Conservation (phyloP, 2,888 invertebrate genomes). For the Apotomis capreana region DNA sequence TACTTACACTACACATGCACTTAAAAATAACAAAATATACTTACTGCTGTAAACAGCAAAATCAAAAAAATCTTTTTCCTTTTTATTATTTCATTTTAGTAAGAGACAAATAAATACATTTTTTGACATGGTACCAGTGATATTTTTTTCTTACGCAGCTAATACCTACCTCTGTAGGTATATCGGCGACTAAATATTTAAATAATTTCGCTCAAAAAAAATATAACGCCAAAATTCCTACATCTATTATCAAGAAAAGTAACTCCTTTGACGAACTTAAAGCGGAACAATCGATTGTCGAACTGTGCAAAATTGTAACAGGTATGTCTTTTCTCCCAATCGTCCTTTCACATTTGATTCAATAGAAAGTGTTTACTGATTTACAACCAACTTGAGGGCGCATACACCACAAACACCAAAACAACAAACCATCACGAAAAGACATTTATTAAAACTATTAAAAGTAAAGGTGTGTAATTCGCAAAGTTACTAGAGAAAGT, state of each 20-base stretch:
- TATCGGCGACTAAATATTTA: background rate
- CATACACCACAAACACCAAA: conserved; percentile 66
- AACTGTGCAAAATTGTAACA: conserved; percentile 70
- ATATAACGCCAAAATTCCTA: background rate
- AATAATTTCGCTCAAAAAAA: background rate
- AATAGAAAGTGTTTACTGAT: conserved; percentile 74
- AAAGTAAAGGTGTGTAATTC: conserved; percentile 71
- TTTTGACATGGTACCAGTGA: no score
- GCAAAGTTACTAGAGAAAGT: conserved; percentile 70
- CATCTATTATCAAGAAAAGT: background rate
- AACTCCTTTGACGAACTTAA: conserved; percentile 16
- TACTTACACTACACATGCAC: no score
- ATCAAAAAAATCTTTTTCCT: no score
- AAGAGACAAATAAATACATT: no score
- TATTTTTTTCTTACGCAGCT: no score
- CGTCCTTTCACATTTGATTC: conserved; percentile 48
- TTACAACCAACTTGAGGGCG: conserved; percentile 69
- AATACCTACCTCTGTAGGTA: no score
- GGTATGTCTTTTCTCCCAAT: conserved; percentile 64
- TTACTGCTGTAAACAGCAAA: no score
- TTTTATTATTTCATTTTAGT: no score
- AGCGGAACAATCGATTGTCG: conserved; percentile 37
- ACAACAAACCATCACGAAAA: conserved; percentile 54
- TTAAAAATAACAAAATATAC: no score
- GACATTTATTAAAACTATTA: conserved; percentile 48